phyloP scores from a whole-genome alignment of 2,797 vertebrate species.

The Decapterus maruadsi region DNA sequence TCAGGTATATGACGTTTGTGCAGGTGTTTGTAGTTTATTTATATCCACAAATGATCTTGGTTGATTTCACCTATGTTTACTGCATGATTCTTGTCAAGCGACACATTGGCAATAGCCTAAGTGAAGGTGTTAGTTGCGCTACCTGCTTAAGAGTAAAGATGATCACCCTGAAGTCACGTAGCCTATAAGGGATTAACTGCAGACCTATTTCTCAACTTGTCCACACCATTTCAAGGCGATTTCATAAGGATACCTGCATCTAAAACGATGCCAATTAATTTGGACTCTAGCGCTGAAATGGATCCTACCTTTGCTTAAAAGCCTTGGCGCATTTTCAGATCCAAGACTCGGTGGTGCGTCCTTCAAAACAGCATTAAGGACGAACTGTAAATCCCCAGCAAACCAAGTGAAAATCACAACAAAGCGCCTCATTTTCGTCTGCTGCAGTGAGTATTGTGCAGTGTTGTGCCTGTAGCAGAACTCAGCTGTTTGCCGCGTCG shows the following conservation, averaged over 20 bases:
- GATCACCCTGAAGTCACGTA: too few relatives aligned
- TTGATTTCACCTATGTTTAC: too few relatives aligned
- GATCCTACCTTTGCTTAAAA: conserved; percentile 59
- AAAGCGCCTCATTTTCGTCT: conserved; percentile 39
- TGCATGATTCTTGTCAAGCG: too few relatives aligned
- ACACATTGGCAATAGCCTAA: too few relatives aligned
- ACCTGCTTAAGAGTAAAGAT: too few relatives aligned
- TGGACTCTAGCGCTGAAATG: neutral
- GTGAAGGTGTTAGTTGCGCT: too few relatives aligned
- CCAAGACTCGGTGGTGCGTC: conserved; percentile 60
- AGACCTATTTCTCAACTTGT: too few relatives aligned
- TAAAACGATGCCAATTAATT: neutral
- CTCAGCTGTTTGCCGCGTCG: too few relatives aligned
- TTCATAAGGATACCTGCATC: neutral
- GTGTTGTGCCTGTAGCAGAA: neutral
- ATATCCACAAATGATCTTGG: too few relatives aligned
- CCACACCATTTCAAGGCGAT: neutral
- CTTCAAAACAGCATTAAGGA: neutral
- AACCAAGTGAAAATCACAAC: conserved; percentile 21
- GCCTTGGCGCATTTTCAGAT: conserved; percentile 51
- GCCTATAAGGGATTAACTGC: neutral
- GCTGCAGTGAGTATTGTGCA: too few relatives aligned
- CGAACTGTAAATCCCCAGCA: neutral
- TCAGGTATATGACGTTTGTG: too few relatives aligned
- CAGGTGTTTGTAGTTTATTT: too few relatives aligned